Evolutionary conservation across 2,797 vertebrate species (phyloP).

Genomic region (Glossophaga mutica): DNA sequence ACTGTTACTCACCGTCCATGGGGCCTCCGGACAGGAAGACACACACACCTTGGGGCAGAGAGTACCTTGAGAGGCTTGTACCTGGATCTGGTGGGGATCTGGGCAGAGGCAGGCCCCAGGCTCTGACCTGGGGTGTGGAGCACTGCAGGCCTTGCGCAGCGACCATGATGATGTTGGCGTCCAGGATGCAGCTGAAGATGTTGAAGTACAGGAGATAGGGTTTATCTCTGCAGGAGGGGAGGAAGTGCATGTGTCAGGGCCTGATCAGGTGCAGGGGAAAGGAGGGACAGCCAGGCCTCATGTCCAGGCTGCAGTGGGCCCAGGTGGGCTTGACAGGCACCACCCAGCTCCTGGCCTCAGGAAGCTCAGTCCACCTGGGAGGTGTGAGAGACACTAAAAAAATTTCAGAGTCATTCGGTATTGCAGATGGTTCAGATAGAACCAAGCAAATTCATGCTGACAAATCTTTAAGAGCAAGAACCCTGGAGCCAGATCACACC

Average conservation of each 20-base stretch:
- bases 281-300: neutral
- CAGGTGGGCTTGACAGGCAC: neutral
- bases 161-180: slow-evolving; percentile 80
- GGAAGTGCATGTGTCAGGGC: neutral
- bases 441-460: neutral
- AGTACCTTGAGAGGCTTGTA: neutral
- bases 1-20: neutral
- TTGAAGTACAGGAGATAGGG: slow-evolving; percentile 88
- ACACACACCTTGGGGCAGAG: slow-evolving; percentile 86
- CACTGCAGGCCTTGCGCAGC: slow-evolving; percentile 87
- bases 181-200: slow-evolving; percentile 85
- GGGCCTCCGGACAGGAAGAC: slow-evolving; percentile 78
- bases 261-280: neutral
- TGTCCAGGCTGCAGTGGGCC: neutral
- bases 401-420: neutral
- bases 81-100: neutral
- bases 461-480: neutral
- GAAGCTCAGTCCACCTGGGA: neutral
- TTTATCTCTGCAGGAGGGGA: slow-evolving; percentile 78
- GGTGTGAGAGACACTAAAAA: neutral
- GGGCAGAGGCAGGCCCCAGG: neutral
- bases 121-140: slow-evolving; percentile 89
- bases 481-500: neutral
- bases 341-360: neutral
- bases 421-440: neutral